phyloP scores from a whole-genome alignment of 2,888 invertebrate genomes.

The Enchytraeus crypticus region DNA sequence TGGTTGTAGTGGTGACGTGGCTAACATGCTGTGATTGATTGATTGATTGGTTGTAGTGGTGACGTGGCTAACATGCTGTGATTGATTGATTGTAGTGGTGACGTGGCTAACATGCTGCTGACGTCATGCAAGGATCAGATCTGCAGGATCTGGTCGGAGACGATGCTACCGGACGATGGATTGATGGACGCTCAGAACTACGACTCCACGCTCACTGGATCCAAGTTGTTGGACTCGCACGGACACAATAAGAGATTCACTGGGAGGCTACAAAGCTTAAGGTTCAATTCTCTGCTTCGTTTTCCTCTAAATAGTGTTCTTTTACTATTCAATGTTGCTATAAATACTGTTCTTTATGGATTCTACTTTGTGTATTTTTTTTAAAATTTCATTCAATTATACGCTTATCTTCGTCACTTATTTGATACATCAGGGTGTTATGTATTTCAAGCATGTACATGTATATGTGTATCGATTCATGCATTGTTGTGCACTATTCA shows the following conservation, averaged over 20 bases:
- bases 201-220: slow-evolving; percentile 55
- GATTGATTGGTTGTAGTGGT: neutral
- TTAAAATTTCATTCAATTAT: no score
- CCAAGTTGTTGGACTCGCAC: slow-evolving; percentile 66
- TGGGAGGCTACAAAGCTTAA: slow-evolving; percentile 93
- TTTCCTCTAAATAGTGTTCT: no score
- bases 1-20: neutral
- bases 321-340: no score
- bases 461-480: no score
- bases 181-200: slow-evolving; percentile 53
- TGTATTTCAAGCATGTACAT: no score
- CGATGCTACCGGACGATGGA: slow-evolving; percentile 89
- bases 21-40: neutral
- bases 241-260: slow-evolving; percentile 90
- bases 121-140: slow-evolving; percentile 98
- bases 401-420: no score
- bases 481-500: no score
- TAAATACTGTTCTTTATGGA: no score
- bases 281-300: slow-evolving; percentile 54
- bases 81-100: slow-evolving; percentile 60
- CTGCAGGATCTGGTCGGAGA: slow-evolving; percentile 97
- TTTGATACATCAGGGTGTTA: no score
- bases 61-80: neutral
- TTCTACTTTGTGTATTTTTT: no score
- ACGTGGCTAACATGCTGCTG: slow-evolving; percentile 92